Conservation (phyloP, 2,797 vertebrate genomes). For the Rhinella marina region DNA sequence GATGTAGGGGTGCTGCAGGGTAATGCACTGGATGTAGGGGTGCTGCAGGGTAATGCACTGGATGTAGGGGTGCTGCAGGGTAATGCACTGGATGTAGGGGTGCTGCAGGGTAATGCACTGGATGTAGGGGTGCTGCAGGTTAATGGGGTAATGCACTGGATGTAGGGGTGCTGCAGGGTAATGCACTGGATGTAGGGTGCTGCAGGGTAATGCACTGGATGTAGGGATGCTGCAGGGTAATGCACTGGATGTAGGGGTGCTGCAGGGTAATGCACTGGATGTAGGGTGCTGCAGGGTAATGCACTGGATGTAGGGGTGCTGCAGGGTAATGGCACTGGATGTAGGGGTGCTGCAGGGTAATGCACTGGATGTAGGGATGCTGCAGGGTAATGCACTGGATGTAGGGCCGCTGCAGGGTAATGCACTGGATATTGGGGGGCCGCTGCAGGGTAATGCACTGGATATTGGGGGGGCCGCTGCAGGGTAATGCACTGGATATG, state of each 20-base stretch:
- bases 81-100: neutral
- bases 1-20: neutral
- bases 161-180: neutral
- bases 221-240: neutral
- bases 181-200: too few species aligned
- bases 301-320: too few species aligned
- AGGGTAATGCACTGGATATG: neutral
- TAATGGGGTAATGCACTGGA: neutral
- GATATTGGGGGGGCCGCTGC: neutral
- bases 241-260: neutral
- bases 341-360: too few species aligned
- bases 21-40: neutral
- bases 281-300: too few species aligned
- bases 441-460: too few species aligned
- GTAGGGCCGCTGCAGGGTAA: too few species aligned
- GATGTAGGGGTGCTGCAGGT: neutral
- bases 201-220: too few species aligned
- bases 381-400: neutral
- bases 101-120: neutral
- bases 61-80: neutral
- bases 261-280: too few species aligned
- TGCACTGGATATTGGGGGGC: neutral
- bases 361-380: neutral
- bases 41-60: neutral
- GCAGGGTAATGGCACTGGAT: too few species aligned